Percentiles rank a stretch among this genome's conserved stretches.
phyloP scores from a whole-genome alignment of 2,797 vertebrate species.

The Tenualosa thibaudeaui region DNA sequence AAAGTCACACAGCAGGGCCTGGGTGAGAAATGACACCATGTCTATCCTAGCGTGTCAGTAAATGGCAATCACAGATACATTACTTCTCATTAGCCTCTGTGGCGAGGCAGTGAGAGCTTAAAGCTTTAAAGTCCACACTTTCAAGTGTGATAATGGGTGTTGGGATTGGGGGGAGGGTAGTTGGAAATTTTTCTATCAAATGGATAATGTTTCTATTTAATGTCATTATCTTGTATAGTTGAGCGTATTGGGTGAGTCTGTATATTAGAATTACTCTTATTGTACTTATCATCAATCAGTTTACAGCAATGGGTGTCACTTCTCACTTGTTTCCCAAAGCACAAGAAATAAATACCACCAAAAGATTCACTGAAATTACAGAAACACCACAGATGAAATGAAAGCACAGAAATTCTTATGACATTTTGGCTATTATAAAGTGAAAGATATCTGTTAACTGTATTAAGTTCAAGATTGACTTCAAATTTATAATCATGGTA shows the following conservation, averaged over 20 bases:
- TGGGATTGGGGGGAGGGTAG: too few species aligned
- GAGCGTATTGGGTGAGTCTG: background rate
- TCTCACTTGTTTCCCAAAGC: conserved; percentile 70
- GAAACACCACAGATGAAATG: conserved; percentile 59
- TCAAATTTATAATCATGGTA: too few species aligned
- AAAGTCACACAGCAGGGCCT: background rate
- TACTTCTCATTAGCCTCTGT: conserved; percentile 14
- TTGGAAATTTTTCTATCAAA: background rate
- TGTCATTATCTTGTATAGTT: background rate
- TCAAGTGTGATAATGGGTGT: background rate
- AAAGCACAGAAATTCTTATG: conserved; percentile 43
- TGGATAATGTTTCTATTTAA: background rate
- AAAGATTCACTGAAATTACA: conserved; percentile 65
- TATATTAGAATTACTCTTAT: background rate
- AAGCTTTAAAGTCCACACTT: background rate
- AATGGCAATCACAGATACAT: conserved; percentile 4
- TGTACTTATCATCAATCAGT: background rate
- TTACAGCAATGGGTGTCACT: conserved; percentile 64
- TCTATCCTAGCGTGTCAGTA: background rate
- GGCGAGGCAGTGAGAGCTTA: background rate
- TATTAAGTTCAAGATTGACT: background rate
- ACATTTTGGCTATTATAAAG: conserved; percentile 54
- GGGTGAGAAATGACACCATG: conserved; percentile 12
- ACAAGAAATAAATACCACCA: conserved; percentile 66
- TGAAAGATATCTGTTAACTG: background rate